Percentiles rank a stretch among this genome's conserved stretches.
Evolutionary conservation across 2,888 invertebrate genomes (phyloP).

Genomic region (Horisme vitalbata): DNA sequence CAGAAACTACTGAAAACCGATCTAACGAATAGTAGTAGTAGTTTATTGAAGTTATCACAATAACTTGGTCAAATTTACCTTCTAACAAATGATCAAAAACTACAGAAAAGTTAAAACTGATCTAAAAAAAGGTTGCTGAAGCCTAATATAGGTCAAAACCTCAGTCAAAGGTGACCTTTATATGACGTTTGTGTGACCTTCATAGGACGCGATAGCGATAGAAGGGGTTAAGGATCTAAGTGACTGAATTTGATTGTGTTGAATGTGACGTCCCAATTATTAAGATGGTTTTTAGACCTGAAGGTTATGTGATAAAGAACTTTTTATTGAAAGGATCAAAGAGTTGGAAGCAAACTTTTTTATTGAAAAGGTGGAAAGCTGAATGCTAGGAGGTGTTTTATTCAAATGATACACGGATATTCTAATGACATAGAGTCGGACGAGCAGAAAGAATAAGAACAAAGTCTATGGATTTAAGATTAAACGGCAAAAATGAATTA

Average conservation of each 20-base stretch:
- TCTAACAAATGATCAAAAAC: too few relatives aligned
- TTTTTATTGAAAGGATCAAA: neutral
- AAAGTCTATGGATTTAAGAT: too few relatives aligned
- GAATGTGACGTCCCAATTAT: slow-evolving; percentile 16
- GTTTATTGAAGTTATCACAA: too few relatives aligned
- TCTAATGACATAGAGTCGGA: neutral
- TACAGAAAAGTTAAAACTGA: too few relatives aligned
- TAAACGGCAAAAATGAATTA: neutral
- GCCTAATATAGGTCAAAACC: neutral
- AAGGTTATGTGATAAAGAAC: slow-evolving; percentile 3
- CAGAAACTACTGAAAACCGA: neutral
- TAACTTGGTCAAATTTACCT: too few relatives aligned
- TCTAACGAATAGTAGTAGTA: neutral
- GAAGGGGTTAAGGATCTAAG: neutral
- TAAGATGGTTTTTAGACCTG: slow-evolving; percentile 14
- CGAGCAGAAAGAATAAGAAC: slow-evolving; percentile 4
- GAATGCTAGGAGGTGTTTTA: too few relatives aligned
- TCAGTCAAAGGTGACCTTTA: neutral
- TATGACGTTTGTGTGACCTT: slow-evolving; percentile 10
- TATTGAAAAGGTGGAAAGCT: slow-evolving; percentile 1
- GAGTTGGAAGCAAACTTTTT: neutral
- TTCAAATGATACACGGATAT: slow-evolving; percentile 6
- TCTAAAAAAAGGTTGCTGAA: neutral
- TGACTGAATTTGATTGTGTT: slow-evolving; percentile 13
- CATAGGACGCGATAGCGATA: neutral